Evolutionary conservation across 2,113 vertebrate species (phyloP), one percentile per base, ranked within the genome.

Genomic region (Pseudorhombus dupliciocellatus): DNA sequence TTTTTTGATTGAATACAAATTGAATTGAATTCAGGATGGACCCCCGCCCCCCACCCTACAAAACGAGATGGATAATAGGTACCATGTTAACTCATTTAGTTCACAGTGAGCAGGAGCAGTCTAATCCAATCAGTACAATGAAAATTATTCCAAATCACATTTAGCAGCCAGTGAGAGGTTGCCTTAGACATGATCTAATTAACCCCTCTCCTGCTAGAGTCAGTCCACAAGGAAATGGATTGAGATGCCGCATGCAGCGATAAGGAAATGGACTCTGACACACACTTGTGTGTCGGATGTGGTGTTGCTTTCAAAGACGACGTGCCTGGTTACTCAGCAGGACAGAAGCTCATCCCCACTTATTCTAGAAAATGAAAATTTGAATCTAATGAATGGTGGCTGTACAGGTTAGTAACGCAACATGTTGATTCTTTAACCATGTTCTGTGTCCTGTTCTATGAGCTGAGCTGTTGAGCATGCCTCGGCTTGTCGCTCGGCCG

Each of bases 131-230:
- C 75, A 87, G 51, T 34, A 70, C 81, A 87, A 91, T 86, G 75
- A 88, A 86, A 92, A 92, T 86, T 68, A 87, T 73, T 80, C 76
- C 62, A 93, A 93, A 94, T 93, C 83, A 79, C 86, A 94, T 94
- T 93, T 87, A 66, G 78, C 60, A 54, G 84, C 77, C 84, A 83
- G 73, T 84, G 88, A 87, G 82, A 86, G 88, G 86, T 88, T 90
- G 84, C 87, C 81, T 87, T 76, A 77, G 77, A 70, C 86, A 66
- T 88, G 88, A 94, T 94, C 88, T 64, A 86, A 94, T 94, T 94
- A 89, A 80, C 69, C 11, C 56, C 83, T 81, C 76, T 86, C 83
- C 77, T 71, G 68, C 81, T 78, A n/a, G 63, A 70, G 67, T 83
- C 71, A 37, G 53, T 83, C 76, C 78, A 80, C 51, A 42, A 89